These are phyloP conservation scores for Drosophila infuscata DNA, from an alignment of 2,888 invertebrate genomes.

Conservation along the genomic window DNA sequence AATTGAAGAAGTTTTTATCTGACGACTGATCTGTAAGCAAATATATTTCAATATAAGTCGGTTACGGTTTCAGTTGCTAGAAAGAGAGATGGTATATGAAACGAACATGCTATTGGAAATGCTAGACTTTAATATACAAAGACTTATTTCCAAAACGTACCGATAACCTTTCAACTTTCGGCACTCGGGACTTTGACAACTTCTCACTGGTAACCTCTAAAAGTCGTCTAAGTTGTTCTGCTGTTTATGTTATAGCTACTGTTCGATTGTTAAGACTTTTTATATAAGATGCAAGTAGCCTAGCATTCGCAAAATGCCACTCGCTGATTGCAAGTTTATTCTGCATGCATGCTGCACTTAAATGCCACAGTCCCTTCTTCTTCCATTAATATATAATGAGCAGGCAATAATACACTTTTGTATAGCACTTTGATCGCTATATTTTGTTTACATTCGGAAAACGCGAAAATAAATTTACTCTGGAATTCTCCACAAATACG, in stretches of 20 bases:
- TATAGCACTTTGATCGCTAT: neutral
- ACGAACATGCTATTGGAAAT: neutral
- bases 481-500: neutral
- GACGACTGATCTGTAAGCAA: neutral
- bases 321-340: neutral
- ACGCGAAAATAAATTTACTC: neutral
- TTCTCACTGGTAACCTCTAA: too few relatives aligned
- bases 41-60: neutral
- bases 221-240: too few relatives aligned
- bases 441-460: neutral
- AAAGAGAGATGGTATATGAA: neutral
- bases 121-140: too few relatives aligned
- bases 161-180: too few relatives aligned
- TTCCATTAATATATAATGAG: neutral
- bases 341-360: neutral
- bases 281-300: too few relatives aligned
- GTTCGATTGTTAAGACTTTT: too few relatives aligned
- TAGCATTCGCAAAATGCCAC: neutral
- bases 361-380: too few relatives aligned
- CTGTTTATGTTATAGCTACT: too few relatives aligned
- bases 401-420: too few relatives aligned
- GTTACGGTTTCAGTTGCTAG: neutral
- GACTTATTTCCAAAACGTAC: too few relatives aligned
- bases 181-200: too few relatives aligned
- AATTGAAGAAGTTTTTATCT: neutral